Evolutionary conservation across 1,140 invertebrate species (phyloP), one percentile per base, ranked within the genome.

Genomic region (Hyles vespertilio): DNA sequence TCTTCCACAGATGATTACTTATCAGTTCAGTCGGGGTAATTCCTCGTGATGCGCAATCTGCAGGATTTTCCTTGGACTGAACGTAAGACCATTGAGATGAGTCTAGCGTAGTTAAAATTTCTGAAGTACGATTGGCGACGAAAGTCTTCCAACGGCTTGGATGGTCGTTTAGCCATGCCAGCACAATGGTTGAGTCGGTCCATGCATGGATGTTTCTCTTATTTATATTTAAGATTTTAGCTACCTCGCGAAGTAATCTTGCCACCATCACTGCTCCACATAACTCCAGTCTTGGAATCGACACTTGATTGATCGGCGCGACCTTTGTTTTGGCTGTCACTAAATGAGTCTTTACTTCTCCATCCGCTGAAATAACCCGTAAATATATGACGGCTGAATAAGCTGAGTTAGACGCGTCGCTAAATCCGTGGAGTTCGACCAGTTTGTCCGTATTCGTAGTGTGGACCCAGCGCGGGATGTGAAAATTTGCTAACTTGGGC

Each of bases 311-410:
- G 1, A 67, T 51, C 7, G 68, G 77, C 0, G 80, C 69, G 1
- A 77, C 74, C 46, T 70, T 68, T 3, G 74, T 63, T 50, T 81
- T 83, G 3, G 74, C 36, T 3, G 59, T 59, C 0, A 79, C 4
- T 0, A 75, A 53, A 36, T 45, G 52, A 1, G 55, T 12, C 5
- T 50, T 10, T n/a, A 61, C 34, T 40, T 48, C 7, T 0, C 50
- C 12, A n/a, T 32, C n/a, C 7, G 8, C 4, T 36, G 50, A 11
- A 1, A 57, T 44, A 8, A 49, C 10, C 4, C 51, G 32, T 12
- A 51, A 10, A 47, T 62, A 67, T 1, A 66, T 49, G 0, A 59
- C 64, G 1, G 65, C 69, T 2, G 60, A 61, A 52, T 70, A 69
- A 22, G 60, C 68, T 2, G 32, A 22, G 50, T 65, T 58, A 9